Conservation (phyloP, 2,888 invertebrate genomes). For the Carpatolechia fugitivella region DNA sequence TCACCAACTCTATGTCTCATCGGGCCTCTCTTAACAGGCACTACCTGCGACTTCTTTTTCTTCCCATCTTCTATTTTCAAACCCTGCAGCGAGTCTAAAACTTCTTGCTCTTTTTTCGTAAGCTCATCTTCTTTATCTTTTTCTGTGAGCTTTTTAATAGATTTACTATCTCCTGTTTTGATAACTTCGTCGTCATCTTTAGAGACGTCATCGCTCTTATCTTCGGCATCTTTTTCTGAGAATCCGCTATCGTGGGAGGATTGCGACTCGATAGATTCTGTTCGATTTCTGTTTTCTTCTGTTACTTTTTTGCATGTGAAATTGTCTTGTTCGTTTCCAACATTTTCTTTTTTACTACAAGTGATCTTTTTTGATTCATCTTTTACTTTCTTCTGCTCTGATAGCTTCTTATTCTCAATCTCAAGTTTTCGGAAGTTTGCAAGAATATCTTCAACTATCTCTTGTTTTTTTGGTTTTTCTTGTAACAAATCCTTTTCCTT, state of each 20-base stretch:
- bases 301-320: constrained; percentile 38
- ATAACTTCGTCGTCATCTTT: neutral
- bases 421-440: constrained; percentile 43
- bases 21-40: constrained; percentile 37
- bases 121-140: constrained; percentile 16
- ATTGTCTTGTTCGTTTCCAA: constrained; percentile 14
- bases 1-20: constrained; percentile 24
- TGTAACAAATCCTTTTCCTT: constrained; percentile 24
- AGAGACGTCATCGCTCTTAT: neutral
- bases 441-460: constrained; percentile 35
- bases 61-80: constrained; percentile 30
- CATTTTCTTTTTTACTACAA: constrained; percentile 16
- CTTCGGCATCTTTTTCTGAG: constrained; percentile 36
- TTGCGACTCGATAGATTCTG: constrained; percentile 41
- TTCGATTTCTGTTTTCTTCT: constrained; percentile 44
- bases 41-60: constrained; percentile 41
- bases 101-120: constrained; percentile 15
- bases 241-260: constrained; percentile 64
- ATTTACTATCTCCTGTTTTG: neutral
- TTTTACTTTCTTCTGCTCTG: constrained; percentile 25
- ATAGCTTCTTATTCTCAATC: constrained; percentile 25
- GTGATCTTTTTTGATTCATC: constrained; percentile 52
- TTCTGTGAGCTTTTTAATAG: neutral
- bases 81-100: constrained; percentile 34
- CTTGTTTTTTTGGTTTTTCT: constrained; percentile 22